These are phyloP conservation scores for Andrena bucephala DNA, from an alignment of 2,888 invertebrate species.

Conservation along the genomic window DNA sequence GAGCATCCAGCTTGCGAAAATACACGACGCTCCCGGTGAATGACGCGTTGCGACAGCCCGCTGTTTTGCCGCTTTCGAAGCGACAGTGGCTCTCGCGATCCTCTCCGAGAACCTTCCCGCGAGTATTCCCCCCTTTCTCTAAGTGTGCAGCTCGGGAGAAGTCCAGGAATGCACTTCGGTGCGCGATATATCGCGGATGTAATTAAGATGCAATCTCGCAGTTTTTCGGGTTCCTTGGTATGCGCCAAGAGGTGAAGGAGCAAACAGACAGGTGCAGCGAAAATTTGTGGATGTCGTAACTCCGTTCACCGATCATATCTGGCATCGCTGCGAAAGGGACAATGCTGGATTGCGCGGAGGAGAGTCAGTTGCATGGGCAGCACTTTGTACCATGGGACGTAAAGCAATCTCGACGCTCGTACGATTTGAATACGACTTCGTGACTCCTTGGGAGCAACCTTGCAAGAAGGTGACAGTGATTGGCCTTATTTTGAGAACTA, in stretches of 20 bases:
- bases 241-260: background rate
- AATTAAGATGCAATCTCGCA: background rate
- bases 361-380: conserved; percentile 22
- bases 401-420: conserved; percentile 53
- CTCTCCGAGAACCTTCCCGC: no score
- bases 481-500: no score
- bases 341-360: conserved; percentile 34
- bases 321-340: conserved; percentile 30
- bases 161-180: background rate
- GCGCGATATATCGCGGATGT: background rate
- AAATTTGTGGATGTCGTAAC: conserved; percentile 19
- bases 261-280: conserved; percentile 1
- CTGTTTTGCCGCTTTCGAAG: background rate
- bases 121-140: background rate
- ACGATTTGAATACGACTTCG: conserved; percentile 66
- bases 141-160: background rate
- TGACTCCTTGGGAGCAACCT: conserved; percentile 59
- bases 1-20: conserved; percentile 17
- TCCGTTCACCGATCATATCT: conserved; percentile 24
- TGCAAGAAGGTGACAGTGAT: conserved; percentile 9
- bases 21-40: background rate
- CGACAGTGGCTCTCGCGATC: background rate
- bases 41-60: background rate
- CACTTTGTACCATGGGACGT: conserved; percentile 49
- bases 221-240: background rate